These are phyloP conservation scores for Graphium colonna DNA, from an alignment of 2,888 invertebrate genomes.

Conservation along the genomic window DNA sequence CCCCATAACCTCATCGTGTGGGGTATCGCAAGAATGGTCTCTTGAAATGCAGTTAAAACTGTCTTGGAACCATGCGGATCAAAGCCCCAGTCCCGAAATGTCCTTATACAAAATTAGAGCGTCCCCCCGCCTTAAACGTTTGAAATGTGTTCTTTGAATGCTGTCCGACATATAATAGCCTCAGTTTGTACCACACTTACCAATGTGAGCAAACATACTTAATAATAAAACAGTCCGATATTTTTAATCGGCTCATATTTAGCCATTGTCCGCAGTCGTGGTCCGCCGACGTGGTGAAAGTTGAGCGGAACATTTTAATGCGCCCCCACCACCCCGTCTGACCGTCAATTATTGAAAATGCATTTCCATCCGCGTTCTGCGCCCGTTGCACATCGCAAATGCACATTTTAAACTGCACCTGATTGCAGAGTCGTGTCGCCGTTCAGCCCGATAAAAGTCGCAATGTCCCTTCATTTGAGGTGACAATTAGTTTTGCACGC, in stretches of 20 bases:
- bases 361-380: conserved; percentile 72
- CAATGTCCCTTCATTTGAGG: conserved; percentile 63
- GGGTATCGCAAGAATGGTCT: no score
- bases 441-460: conserved; percentile 65
- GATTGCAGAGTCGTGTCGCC: conserved; percentile 76
- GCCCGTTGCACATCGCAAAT: conserved; percentile 69
- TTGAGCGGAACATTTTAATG: conserved; percentile 69
- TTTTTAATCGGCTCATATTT: background rate
- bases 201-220: background rate
- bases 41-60: no score
- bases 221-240: background rate
- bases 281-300: conserved; percentile 52
- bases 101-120: no score
- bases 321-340: conserved; percentile 71
- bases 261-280: conserved; percentile 20
- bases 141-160: no score
- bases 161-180: no score
- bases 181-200: background rate
- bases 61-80: no score
- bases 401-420: conserved; percentile 79
- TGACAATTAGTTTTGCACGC: conserved; percentile 48
- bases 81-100: no score
- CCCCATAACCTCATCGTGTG: no score
- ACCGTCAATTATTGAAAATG: conserved; percentile 80
- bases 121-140: no score